Base-by-base conservation (phyloP, 2,113 vertebrate genomes). In the Platichthys flesus region DNA sequence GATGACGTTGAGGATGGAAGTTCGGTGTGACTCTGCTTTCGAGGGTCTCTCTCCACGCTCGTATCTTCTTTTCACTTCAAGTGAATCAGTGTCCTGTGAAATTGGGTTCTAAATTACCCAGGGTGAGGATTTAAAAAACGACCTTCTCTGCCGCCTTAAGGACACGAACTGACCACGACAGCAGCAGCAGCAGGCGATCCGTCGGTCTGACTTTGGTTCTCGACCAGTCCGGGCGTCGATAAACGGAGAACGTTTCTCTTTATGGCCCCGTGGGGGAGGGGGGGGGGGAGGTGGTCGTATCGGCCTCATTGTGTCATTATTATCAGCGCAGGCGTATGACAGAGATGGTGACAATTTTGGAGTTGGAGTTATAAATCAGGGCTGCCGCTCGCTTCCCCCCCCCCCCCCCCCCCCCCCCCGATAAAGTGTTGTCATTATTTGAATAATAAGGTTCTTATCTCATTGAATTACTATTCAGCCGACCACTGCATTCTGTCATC, bases 31-130 rank as follows among this genome's bases (percentile, higher is more conserved):
- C 82, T 82, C 71, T 71, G 80, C 83, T 82, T 76, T 76, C 66
- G 62, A 63, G 82, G 77, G 31, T 7, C 49, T 81, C 74, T 64
- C 76, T 45, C 51, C 73, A 37, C 71, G 49, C 47, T 40, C 79
- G 24, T 63, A 23, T 51, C 49, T 86, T 78, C 79, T 78, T 90
- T 94, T 93, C 26, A 31, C 94, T 96, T 94, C 93, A 94, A 96
- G 94, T 96, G 95, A 96, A 90, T 93, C 96, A 97, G 92, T 86
- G 92, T 96, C 93, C 95, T 96, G 95, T 97, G 97, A 97, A 98
- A 97, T 97, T 97, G 88, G 95, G 92, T 95, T 94, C 91, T 95
- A 92, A 95, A 96, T 97, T 96, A 94, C 91, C 88, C 86, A 65
- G 86, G 76, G 75, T 49, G 66, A 87, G 93, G 68, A 74, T 83